Percentiles rank a stretch among this genome's conserved stretches.
Conservation (phyloP, 2,113 vertebrate species). For the Callospermophilus lateralis region DNA sequence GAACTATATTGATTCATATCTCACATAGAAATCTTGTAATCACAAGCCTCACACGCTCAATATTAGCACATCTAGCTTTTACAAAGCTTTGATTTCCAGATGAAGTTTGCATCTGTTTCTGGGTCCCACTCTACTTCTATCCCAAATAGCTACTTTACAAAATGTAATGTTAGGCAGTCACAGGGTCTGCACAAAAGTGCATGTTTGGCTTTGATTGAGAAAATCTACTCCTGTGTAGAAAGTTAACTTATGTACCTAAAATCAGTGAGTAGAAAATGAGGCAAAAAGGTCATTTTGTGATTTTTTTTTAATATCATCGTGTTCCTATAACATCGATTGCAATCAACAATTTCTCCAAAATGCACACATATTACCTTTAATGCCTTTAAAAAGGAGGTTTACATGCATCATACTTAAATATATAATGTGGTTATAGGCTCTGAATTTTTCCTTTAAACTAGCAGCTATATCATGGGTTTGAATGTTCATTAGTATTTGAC, state of each 20-base stretch:
- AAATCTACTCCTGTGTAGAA: neutral
- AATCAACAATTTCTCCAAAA: neutral
- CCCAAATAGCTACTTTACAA: neutral
- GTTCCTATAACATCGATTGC: neutral
- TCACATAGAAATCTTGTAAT: neutral
- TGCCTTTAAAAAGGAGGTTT: neutral
- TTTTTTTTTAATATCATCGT: neutral
- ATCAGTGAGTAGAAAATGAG: neutral
- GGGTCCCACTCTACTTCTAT: neutral
- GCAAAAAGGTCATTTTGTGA: neutral
- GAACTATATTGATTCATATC: neutral
- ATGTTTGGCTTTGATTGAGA: neutral
- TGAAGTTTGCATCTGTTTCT: neutral
- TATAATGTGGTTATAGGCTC: neutral
- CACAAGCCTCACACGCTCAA: neutral
- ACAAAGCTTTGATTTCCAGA: neutral
- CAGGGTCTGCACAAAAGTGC: rapidly evolving
- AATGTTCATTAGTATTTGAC: neutral
- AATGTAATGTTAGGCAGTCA: neutral
- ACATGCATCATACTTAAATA: neutral
- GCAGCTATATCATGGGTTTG: neutral
- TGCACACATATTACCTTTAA: neutral
- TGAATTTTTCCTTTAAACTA: neutral
- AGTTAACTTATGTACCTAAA: neutral
- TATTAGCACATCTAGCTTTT: neutral